Evolutionary conservation across 1,140 invertebrate species (phyloP), one percentile per base, ranked within the genome.

Genomic region (Eueides isabella): DNA sequence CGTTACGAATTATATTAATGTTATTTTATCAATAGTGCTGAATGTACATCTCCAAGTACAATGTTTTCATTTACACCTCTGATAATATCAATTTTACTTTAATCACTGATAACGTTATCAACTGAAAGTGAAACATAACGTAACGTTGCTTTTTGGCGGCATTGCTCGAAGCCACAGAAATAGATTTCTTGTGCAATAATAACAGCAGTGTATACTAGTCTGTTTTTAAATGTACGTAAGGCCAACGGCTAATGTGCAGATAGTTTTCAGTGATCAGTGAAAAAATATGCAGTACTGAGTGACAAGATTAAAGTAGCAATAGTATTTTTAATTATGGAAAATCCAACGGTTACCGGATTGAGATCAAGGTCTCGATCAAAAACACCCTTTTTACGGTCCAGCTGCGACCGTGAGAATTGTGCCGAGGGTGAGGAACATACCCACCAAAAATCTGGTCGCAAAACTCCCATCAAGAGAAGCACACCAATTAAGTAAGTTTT

Each of bases 331-430:
- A 85, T 38, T 38, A 93, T 93, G 92, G 90, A 93, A 73, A 90
- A 92, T 70, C 82, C 86, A 71, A 85, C 87, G 33, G 87, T 91
- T 77, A 79, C 78, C 75, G 91, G 79, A 88, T 85, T 93, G 81
- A 88, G 94, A 84, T 93, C 91, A 85, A 94, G 95, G 86, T 95
- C 95, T 76, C 93, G 95, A 66, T 95, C 95, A 28, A 95, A 94
- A 80, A 95, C 95, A 76, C 95, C 95, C 73, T 95, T 95, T 81
- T 80, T 94, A 55, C 92, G 92, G 72, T 94, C 94, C 67, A 94
- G 87, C 79, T 94, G 93, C 78, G 93, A 95, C 80, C 91, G 92
- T 73, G 94, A 94, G 77, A 92, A 92, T 63, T 93, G 93, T 72
- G 83, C 84, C 29, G 92, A 93, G 61, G 89, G 83, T 61, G 93